Percentiles rank a stretch among this genome's conserved stretches.
Conservation (phyloP, 2,113 vertebrate genomes). For the Ramphastos sulfuratus region DNA sequence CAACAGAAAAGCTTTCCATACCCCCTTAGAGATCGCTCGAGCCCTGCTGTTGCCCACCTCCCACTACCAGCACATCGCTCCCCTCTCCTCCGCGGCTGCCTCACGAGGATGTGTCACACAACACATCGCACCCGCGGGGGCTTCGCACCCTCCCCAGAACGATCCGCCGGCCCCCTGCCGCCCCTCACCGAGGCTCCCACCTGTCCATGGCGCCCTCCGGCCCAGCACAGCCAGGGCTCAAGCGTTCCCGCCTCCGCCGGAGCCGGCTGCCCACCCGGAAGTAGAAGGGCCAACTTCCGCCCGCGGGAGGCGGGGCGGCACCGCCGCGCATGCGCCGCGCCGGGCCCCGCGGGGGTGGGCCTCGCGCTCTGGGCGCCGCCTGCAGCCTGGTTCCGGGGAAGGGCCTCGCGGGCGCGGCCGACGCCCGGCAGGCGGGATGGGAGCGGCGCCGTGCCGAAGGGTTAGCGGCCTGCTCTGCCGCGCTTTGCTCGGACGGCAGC, state of each 20-base stretch:
- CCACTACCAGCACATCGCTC: accelerated
- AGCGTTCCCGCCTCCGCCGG: constrained; percentile 14
- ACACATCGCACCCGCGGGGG: not conserved
- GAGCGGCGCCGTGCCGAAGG: not conserved
- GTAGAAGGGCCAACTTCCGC: not conserved
- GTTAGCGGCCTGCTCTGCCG: accelerated
- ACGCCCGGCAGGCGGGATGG: not conserved
- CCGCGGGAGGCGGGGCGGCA: accelerated
- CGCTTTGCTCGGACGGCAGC: no score
- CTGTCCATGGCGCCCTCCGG: not conserved
- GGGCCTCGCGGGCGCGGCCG: no score
- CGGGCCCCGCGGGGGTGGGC: no score
- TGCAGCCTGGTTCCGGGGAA: not conserved
- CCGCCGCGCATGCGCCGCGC: not conserved
- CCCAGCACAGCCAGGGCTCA: accelerated
- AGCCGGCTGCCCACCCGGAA: not conserved
- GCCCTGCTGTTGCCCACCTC: not conserved
- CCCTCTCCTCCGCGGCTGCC: not conserved
- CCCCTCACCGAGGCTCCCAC: not conserved
- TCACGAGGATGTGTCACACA: not conserved
- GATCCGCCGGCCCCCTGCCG: no score
- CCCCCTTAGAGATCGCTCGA: not conserved
- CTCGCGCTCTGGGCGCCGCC: no score
- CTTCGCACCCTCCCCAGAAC: no score
- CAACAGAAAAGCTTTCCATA: accelerated